Evolutionary conservation across 2,797 vertebrate species (phyloP), one percentile per base, ranked within the genome.

Genomic region (Mastacembelus armatus): DNA sequence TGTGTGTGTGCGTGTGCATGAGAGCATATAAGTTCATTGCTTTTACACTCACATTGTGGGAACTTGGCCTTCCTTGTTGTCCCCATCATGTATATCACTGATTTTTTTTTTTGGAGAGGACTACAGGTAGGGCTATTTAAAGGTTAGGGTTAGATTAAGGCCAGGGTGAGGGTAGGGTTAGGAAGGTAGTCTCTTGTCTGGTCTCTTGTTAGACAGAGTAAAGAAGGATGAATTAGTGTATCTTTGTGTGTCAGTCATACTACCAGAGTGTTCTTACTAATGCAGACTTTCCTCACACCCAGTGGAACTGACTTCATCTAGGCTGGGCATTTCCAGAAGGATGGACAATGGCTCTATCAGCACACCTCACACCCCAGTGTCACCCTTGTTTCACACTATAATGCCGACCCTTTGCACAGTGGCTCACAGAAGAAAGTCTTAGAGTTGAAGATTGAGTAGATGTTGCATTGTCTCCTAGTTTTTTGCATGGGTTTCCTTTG

Each of bases 221-320:
- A 66, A 62, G 22, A 21, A 39, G 38, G 49, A 27, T 22, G 4
- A 27, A 10, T 60, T 29, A 30, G 21, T 63, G 24, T 39, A 22
- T 21, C 33, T 56, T 38, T 12, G 24, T 32, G 54, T 67, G 38
- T 47, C 67, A 49, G 43, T 68, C 68, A 74, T 32, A 24, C 35
- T 32, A 45, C 58, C 66, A 51, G 61, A 76, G 21, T 42, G 10
- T 71, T 74, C 64, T 40, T 44, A 33, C 57, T 3, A 66, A 69
- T 74, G 33, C 67, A 69, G 59, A 38, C 36, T 24, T 19, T 36
- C 16, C 69, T 63, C 39, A 33, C 4, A 3, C 67, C 70, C 49
- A 15, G 51, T 69, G 76, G 43, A 50, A 27, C 26, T 66, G 77
- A 74, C 73, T 78, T 69, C 67, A 81, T 78, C 33, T 9, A 10